phyloP scores from a whole-genome alignment of 2,113 vertebrate species.

The Myotis lucifugus region DNA sequence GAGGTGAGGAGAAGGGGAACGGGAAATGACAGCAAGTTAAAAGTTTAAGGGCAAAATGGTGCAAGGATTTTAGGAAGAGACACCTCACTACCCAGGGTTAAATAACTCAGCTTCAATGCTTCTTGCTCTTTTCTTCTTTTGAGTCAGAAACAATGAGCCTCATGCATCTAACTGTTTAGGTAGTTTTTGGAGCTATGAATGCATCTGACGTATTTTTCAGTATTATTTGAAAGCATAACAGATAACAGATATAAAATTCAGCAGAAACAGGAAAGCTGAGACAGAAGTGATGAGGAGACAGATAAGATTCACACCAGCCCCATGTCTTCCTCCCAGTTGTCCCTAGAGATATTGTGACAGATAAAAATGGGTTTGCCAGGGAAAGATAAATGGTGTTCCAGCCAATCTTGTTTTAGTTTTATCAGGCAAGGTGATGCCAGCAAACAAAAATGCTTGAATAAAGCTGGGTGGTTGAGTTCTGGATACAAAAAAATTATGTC shows the following conservation, averaged over 20 bases:
- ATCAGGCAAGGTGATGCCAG: neutral
- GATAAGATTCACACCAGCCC: neutral
- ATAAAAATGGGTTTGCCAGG: neutral
- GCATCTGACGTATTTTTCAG: neutral
- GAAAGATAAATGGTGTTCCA: neutral
- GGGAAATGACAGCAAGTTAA: neutral
- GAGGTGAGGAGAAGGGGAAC: no score
- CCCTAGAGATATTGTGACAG: neutral
- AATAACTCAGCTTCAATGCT: neutral
- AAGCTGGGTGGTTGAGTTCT: neutral
- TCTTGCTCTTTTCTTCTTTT: neutral
- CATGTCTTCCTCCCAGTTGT: neutral
- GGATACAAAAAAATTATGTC: neutral
- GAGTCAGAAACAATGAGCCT: neutral
- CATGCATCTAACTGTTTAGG: neutral
- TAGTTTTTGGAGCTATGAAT: neutral
- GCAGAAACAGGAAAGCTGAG: neutral
- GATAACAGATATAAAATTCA: neutral
- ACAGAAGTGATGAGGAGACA: neutral
- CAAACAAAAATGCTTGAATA: neutral
- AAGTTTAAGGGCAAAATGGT: neutral
- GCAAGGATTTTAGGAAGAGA: neutral
- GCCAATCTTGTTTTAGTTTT: neutral
- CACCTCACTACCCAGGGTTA: fast-evolving
- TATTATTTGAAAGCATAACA: neutral